Evolutionary conservation across 2,797 vertebrate genomes (phyloP).

Genomic region (Poecilia velifera): DNA sequence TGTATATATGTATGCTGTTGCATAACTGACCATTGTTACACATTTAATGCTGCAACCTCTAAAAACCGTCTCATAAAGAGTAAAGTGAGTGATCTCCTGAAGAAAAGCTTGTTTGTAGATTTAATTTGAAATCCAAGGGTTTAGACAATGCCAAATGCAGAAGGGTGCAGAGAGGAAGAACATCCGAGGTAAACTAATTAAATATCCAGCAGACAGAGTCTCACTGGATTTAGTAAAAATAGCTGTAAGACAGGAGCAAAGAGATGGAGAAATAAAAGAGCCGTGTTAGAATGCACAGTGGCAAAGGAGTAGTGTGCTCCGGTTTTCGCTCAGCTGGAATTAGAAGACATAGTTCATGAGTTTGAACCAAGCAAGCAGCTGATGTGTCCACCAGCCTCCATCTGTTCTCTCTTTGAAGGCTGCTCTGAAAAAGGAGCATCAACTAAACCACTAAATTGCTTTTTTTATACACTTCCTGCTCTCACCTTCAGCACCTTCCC

Average conservation of each 20-base stretch:
- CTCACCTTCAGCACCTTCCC: constrained; percentile 12
- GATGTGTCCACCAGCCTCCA: constrained; percentile 40
- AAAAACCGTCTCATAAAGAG: not conserved
- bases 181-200: constrained; percentile 22
- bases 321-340: constrained; percentile 20
- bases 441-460: constrained; percentile 42
- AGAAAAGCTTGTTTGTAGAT: not conserved
- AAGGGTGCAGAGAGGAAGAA: constrained; percentile 1
- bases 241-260: constrained; percentile 6
- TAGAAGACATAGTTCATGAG: constrained; percentile 34
- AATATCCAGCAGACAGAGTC: not conserved
- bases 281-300: constrained; percentile 5
- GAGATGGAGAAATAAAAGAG: constrained; percentile 43
- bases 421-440: constrained; percentile 20
- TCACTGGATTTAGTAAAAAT: constrained; percentile 20
- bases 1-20: not conserved
- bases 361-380: constrained; percentile 24
- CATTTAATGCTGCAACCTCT: not conserved
- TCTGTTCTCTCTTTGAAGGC: constrained; percentile 38
- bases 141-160: constrained; percentile 1
- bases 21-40: not conserved
- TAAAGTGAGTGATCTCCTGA: not conserved
- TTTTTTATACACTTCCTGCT: constrained; percentile 21
- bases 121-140: constrained; percentile 5
- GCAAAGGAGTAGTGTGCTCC: constrained; percentile 19